Percentiles rank a stretch among this genome's conserved stretches.
Evolutionary conservation across 2,113 vertebrate genomes (phyloP).

Genomic region (Prunella himalayana): DNA sequence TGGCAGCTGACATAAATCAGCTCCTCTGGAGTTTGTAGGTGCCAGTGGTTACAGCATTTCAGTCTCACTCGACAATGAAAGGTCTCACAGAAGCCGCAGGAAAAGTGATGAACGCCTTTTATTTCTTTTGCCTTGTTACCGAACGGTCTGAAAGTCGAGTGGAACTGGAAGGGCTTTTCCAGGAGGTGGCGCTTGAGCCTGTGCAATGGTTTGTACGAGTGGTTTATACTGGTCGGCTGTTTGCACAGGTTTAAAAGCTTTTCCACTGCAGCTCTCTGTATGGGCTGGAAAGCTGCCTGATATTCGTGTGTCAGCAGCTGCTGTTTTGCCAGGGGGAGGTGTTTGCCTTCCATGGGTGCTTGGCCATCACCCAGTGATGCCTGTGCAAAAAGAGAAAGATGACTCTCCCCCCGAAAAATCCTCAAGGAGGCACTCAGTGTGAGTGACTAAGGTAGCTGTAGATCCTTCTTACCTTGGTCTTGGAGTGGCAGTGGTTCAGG

Average conservation of each 20-base stretch:
- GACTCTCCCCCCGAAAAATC: fast-evolving
- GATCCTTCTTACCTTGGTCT: background rate
- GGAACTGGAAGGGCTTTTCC: background rate
- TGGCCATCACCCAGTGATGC: background rate
- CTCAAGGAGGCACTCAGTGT: background rate
- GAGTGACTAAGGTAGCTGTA: background rate
- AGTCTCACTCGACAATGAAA: background rate
- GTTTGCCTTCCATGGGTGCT: background rate
- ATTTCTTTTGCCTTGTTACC: background rate
- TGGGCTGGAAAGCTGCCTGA: background rate
- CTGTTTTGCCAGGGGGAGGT: background rate
- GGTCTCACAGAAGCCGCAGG: background rate
- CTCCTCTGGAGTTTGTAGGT: background rate
- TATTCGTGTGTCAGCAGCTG: background rate
- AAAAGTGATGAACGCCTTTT: background rate
- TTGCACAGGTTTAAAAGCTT: background rate
- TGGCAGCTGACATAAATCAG: background rate
- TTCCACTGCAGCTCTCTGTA: background rate
- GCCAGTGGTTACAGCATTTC: background rate
- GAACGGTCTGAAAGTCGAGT: background rate
- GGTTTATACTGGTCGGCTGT: background rate
- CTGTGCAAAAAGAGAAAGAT: background rate
- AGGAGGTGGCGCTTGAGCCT: conserved; percentile 63
- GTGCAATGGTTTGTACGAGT: background rate
- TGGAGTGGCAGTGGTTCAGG: background rate